Percentiles rank a stretch among this genome's conserved stretches.
phyloP scores from a whole-genome alignment of 2,113 vertebrate species.

The Zootoca vivipara region DNA sequence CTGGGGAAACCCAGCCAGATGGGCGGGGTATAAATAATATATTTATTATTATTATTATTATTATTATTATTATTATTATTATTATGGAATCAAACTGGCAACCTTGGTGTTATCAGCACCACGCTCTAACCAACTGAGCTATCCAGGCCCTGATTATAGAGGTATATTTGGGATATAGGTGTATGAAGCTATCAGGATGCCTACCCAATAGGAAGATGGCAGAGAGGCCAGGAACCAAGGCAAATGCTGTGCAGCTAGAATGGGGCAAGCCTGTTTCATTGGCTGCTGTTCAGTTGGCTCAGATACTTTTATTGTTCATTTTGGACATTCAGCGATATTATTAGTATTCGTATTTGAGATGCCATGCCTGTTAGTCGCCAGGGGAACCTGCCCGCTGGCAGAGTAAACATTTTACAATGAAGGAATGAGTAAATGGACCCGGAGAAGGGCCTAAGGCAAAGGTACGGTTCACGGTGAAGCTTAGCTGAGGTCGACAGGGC shows the following conservation, averaged over 20 bases:
- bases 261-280: no score
- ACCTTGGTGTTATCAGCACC: no score
- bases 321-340: not conserved
- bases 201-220: not conserved
- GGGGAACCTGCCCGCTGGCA: not conserved
- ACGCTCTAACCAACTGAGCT: no score
- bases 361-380: not conserved
- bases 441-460: not conserved
- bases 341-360: not conserved
- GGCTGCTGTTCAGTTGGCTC: not conserved
- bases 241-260: no score
- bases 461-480: not conserved
- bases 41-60: no score
- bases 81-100: no score
- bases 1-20: no score
- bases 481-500: not conserved
- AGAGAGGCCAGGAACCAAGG: no score
- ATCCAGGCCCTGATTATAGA: not conserved
- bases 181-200: not conserved
- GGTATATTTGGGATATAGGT: not conserved
- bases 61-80: no score
- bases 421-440: not conserved
- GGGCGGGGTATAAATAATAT: no score
- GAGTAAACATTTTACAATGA: not conserved
- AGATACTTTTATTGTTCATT: conserved; percentile 1